Percentiles rank a stretch among this genome's conserved stretches.
Conservation (phyloP, 2,888 invertebrate species). For the Apamea epomidion region DNA sequence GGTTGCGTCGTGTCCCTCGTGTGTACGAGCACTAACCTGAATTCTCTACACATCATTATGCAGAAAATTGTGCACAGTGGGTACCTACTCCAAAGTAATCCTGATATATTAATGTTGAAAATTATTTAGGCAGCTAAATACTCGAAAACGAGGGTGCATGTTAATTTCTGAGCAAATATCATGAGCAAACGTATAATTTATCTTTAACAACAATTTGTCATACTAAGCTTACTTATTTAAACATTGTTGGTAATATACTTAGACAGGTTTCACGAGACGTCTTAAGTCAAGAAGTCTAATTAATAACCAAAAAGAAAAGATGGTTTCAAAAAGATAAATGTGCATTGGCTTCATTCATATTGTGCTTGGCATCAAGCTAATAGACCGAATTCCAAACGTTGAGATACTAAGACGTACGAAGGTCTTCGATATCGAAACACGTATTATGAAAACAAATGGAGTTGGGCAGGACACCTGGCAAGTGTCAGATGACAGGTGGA, state of each 20-base stretch:
- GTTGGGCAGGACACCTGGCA: not conserved
- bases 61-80: not conserved
- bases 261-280: not conserved
- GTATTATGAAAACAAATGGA: not conserved
- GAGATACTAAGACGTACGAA: no score
- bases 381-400: not conserved
- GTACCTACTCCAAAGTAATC: constrained; percentile 10
- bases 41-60: not conserved
- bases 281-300: not conserved
- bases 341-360: not conserved
- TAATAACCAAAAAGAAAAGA: not conserved
- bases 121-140: constrained; percentile 14
- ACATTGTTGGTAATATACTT: not conserved
- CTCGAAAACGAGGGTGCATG: not conserved
- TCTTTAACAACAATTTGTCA: constrained; percentile 21
- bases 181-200: constrained; percentile 7
- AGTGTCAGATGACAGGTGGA: not conserved
- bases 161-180: constrained; percentile 23
- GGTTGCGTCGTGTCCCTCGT: not conserved
- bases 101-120: constrained; percentile 16
- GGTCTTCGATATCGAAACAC: no score
- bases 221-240: not conserved
- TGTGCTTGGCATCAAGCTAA: not conserved
- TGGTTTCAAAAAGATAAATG: not conserved
- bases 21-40: not conserved